phyloP scores from a whole-genome alignment of 1,140 invertebrate genomes.

The Oncopodura yosiiana region DNA sequence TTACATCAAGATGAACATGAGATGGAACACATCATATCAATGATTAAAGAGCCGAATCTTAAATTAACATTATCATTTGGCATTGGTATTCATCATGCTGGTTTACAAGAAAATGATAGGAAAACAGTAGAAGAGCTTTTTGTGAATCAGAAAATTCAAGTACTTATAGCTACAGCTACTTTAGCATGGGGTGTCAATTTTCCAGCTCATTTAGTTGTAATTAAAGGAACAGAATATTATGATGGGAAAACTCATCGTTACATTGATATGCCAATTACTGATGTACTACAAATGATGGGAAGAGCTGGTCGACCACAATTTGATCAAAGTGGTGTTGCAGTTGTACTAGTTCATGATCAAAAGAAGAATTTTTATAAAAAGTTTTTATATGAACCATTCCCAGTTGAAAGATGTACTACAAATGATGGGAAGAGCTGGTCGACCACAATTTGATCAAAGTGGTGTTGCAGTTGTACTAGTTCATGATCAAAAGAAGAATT shows the following conservation, averaged over 20 bases:
- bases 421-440: constrained; percentile 97
- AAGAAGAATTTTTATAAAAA: constrained; percentile 99
- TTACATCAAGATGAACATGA: constrained; percentile 75
- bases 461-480: constrained; percentile 94
- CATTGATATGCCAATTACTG: constrained; percentile 98
- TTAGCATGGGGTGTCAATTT: constrained; percentile 99
- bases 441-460: constrained; percentile 90
- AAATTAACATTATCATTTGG: constrained; percentile 92
- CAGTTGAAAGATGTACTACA: constrained; percentile 96
- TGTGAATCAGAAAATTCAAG: constrained; percentile 94
- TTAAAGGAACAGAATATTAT: constrained; percentile 92
- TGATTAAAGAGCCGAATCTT: constrained; percentile 81
- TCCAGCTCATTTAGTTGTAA: constrained; percentile 80
- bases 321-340: constrained; percentile 88
- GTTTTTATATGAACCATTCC: constrained; percentile 98
- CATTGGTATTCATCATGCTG: constrained; percentile 97
- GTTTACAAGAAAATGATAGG: constrained; percentile 81
- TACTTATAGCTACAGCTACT: constrained; percentile 90
- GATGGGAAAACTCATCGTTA: constrained; percentile 94
- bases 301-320: constrained; percentile 92
- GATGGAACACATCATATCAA: constrained; percentile 63
- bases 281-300: constrained; percentile 99
- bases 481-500: constrained; percentile 96
- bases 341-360: constrained; percentile 93
- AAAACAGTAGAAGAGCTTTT: constrained; percentile 89